Percentiles rank a stretch among this genome's conserved stretches.
Evolutionary conservation across 1,140 invertebrate species (phyloP).

Genomic region (Euwallacea similis): DNA sequence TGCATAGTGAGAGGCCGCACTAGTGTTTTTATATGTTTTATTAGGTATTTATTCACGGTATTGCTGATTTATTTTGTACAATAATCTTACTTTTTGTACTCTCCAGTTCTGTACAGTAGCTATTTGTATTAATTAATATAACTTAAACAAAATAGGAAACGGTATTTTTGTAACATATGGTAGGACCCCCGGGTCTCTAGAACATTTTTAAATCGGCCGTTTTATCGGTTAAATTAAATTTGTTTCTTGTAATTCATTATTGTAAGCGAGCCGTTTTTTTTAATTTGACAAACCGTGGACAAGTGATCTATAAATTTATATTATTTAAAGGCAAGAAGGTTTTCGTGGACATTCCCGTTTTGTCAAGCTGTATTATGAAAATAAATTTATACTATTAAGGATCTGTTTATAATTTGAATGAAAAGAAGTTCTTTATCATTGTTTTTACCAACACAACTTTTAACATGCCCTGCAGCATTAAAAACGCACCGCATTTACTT

Average conservation of each 20-base stretch:
- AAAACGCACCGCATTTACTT: no score
- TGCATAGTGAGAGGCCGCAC: constrained; percentile 32
- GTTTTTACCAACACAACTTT: no score
- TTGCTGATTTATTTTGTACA: constrained; percentile 41
- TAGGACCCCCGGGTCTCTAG: constrained; percentile 45
- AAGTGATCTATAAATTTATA: constrained; percentile 32
- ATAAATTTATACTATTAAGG: constrained; percentile 53
- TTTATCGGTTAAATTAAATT: constrained; percentile 36
- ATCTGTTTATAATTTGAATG: constrained; percentile 43
- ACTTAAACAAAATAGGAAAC: constrained; percentile 39
- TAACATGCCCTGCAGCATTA: no score
- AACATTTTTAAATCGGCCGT: constrained; percentile 43
- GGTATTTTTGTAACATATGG: constrained; percentile 52
- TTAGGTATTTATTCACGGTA: constrained; percentile 44
- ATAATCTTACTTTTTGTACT: constrained; percentile 44
- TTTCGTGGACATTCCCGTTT: constrained; percentile 52
- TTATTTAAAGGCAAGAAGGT: constrained; percentile 22
- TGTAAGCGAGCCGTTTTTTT: constrained; percentile 27
- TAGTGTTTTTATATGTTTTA: constrained; percentile 39
- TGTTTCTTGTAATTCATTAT: constrained; percentile 31
- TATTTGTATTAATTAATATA: constrained; percentile 40
- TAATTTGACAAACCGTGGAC: constrained; percentile 45
- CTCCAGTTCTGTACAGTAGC: constrained; percentile 46
- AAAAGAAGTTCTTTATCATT: no score
- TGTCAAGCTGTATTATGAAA: constrained; percentile 52